These are phyloP conservation scores for Scaptomyza cyrtandrae DNA, from an alignment of 2,888 invertebrate genomes.

Conservation along the genomic window DNA sequence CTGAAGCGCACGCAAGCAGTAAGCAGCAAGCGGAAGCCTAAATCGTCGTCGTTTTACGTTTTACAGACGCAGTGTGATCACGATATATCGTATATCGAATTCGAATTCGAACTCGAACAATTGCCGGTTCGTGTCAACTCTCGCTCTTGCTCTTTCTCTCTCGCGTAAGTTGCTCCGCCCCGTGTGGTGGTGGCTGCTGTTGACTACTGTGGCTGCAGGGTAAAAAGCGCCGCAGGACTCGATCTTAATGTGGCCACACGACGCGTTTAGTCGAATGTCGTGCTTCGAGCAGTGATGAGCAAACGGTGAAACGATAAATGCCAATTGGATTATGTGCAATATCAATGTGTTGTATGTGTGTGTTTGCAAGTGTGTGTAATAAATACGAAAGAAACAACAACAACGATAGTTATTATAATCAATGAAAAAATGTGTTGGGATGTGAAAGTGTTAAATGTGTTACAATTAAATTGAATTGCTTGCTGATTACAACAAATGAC, in stretches of 20 bases:
- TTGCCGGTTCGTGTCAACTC: conserved; percentile 46
- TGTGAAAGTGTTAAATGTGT: conserved; percentile 77
- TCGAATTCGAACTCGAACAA: conserved; percentile 32
- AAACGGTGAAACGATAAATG: conserved; percentile 43
- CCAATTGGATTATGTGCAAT: conserved; percentile 53
- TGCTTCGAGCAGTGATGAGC: conserved; percentile 79
- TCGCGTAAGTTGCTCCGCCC: conserved; percentile 71
- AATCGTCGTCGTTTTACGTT: conserved; percentile 8
- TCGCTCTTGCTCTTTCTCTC: conserved; percentile 25
- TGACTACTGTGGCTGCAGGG: conserved; percentile 77
- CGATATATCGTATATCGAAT: conserved; percentile 21
- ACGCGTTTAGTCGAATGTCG: conserved; percentile 73
- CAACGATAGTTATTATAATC: conserved; percentile 39
- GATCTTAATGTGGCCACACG: conserved; percentile 36
- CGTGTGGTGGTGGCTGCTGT: conserved; percentile 39
- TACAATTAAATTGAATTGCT: conserved; percentile 72
- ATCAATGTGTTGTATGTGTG: conserved; percentile 1
- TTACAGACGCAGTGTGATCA: conserved; percentile 26
- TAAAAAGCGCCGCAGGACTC: conserved; percentile 82
- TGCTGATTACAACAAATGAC: conserved; percentile 75
- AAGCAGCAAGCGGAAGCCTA: conserved; percentile 63
- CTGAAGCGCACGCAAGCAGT: conserved; percentile 74
- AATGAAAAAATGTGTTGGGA: conserved; percentile 47
- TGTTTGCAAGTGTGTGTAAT: conserved; percentile 15
- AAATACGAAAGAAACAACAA: conserved; percentile 20